Evolutionary conservation across 2,113 vertebrate species (phyloP), one percentile per base, ranked within the genome.

Genomic region (Cololabis saira): DNA sequence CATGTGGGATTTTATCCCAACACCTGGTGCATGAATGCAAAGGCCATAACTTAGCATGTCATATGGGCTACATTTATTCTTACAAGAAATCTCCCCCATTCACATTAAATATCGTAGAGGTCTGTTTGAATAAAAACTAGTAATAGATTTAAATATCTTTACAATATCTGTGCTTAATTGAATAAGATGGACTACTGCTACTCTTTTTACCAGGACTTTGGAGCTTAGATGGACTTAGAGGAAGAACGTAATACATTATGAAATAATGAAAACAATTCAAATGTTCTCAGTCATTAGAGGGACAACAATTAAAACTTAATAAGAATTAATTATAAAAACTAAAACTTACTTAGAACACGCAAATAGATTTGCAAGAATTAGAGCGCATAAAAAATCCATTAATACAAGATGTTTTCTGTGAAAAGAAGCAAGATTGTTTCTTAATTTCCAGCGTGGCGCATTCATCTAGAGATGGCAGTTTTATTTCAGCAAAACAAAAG

Each of bases 371-470:
- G 65, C 37, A 80, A 70, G 59, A 74, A 80, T 74, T 78, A 73
- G 43, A 80, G 73, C 70, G 78, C 73, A 78, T 82, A 80, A 85
- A 76, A 69, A 87, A 81, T 75, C 70, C 53, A 87, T 85, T 83
- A 86, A 84, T 75, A 71, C 54, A 71, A 61, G 55, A 72, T 33
- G 60, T 78, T 73, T 78, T 71, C 81, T 75, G 67, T 18, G 33
- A 89, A 73, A 74, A 77, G 72, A 76, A 67, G 58, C 66, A 53
- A 75, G 49, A 66, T 54, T 67, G 76, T 69, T 40, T 70, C 72
- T 75, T 81, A 21, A 81, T 87, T 79, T 80, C 53, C 61, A 78
- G 58, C 40, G 27, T 37, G 51, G 42, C 42, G 12, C 19, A 53
- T 65, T 64, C 18, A 13, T 78, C 62, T 50, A 13, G 58, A 76